phyloP scores from a whole-genome alignment of 2,888 invertebrate genomes.

The Aphidoletes aphidimyza region DNA sequence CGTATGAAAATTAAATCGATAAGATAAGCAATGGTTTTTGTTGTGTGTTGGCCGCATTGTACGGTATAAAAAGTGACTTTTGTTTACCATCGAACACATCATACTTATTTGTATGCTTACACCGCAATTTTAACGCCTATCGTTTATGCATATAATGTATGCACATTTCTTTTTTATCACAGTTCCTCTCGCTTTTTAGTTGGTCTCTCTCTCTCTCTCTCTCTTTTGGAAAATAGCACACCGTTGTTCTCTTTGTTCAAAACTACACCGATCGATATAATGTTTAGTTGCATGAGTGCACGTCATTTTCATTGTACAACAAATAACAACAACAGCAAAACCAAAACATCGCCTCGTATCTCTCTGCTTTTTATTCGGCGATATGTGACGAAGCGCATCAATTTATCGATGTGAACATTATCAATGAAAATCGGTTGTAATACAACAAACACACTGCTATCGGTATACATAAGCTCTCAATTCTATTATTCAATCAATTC shows the following conservation, averaged over 20 bases:
- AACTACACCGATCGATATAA: slow-evolving; percentile 3
- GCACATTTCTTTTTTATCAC: too few relatives aligned
- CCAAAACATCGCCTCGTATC: background rate
- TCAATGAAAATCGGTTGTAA: slow-evolving; percentile 49
- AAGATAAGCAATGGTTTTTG: slow-evolving; percentile 41
- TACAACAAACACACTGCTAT: background rate
- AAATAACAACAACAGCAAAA: background rate
- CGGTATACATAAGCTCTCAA: background rate
- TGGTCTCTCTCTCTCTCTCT: background rate
- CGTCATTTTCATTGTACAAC: slow-evolving; percentile 8
- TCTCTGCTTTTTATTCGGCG: background rate
- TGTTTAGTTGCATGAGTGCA: slow-evolving; percentile 51
- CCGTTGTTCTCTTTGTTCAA: background rate
- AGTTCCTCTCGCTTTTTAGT: background rate
- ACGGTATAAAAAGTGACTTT: background rate
- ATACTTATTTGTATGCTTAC: slow-evolving; percentile 48
- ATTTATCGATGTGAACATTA: slow-evolving; percentile 46
- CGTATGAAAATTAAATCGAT: slow-evolving; percentile 36
- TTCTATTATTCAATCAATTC: slow-evolving; percentile 42
- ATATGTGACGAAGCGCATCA: slow-evolving; percentile 43
- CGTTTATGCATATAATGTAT: background rate
- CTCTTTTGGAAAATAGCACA: background rate
- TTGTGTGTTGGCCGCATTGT: background rate
- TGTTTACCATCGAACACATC: slow-evolving; percentile 35
- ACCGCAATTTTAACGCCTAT: slow-evolving; percentile 4